Conservation (phyloP, 2,888 invertebrate genomes). For the Brachynemurus nebulosus region DNA sequence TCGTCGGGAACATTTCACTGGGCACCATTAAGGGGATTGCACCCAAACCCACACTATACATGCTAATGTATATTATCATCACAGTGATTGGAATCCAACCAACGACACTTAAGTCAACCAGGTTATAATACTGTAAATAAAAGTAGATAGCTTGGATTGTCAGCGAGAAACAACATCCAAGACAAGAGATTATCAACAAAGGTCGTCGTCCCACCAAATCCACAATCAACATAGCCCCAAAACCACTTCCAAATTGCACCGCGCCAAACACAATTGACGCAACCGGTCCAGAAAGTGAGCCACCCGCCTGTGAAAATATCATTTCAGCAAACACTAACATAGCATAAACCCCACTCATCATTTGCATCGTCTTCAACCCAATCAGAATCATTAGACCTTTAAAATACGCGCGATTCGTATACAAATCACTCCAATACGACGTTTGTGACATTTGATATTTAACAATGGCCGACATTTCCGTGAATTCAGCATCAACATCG, state of each 20-base stretch:
- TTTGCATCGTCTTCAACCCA: constrained; percentile 27
- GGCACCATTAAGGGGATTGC: constrained; percentile 31
- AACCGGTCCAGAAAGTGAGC: constrained; percentile 22
- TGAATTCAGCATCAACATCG: constrained; percentile 35
- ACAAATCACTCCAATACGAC: constrained; percentile 37
- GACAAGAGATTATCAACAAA: constrained; percentile 26
- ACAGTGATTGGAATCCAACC: constrained; percentile 6
- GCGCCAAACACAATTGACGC: constrained; percentile 27
- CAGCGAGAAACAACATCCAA: constrained; percentile 24
- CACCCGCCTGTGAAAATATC: constrained; percentile 25
- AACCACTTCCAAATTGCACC: constrained; percentile 23
- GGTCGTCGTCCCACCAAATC: constrained; percentile 27
- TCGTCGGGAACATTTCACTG: constrained; percentile 32
- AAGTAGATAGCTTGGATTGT: constrained; percentile 21
- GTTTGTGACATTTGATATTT: constrained; percentile 35
- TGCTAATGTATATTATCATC: constrained; percentile 6
- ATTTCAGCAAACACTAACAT: constrained; percentile 30
- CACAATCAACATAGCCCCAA: constrained; percentile 22
- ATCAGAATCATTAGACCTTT: constrained; percentile 43
- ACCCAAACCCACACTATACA: constrained; percentile 25
- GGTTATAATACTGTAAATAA: constrained; percentile 21
- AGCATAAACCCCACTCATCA: constrained; percentile 28
- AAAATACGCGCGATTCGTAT: constrained; percentile 40
- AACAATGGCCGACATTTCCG: constrained; percentile 25
- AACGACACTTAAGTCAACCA: constrained; percentile 25